Conservation (phyloP, 1,140 invertebrate genomes). For the Pseudomyrmex concolor region DNA sequence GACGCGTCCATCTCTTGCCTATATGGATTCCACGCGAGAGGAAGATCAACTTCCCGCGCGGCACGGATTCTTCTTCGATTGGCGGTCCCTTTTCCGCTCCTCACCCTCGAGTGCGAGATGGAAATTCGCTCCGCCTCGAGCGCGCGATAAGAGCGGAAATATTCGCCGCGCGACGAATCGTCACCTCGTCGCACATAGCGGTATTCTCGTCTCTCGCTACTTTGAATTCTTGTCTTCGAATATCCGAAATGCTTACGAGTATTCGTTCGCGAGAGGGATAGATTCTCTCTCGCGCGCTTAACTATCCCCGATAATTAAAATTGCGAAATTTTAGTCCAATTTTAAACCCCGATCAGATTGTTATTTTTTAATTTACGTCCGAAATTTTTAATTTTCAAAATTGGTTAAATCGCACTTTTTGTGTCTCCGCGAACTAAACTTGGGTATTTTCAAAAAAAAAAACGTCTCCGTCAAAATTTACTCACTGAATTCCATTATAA, state of each 20-base stretch:
- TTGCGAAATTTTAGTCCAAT: not conserved
- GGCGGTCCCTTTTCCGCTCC: not conserved
- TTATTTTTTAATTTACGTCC: not conserved
- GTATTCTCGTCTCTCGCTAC: not conserved
- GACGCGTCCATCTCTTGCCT: not conserved
- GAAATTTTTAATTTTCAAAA: not conserved
- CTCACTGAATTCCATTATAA: not conserved
- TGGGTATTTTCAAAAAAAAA: not conserved
- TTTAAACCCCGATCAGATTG: not conserved
- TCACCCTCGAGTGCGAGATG: not conserved
- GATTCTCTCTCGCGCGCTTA: too few relatives aligned
- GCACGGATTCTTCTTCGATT: conserved; percentile 49
- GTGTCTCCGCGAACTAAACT: not conserved
- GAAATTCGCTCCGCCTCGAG: conserved; percentile 2
- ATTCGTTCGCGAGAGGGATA: not conserved
- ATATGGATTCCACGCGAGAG: conserved; percentile 26
- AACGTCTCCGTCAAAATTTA: not conserved
- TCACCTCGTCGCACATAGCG: not conserved
- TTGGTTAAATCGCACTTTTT: not conserved
- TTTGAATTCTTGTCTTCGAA: conserved; percentile 20
- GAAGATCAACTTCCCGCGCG: conserved; percentile 13
- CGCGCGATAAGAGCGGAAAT: conserved; percentile 15
- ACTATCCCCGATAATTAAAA: not conserved
- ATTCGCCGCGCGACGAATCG: conserved; percentile 30
- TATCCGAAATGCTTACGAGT: conserved; percentile 20